A percentile compares a stretch with the other conserved stretches of the same genome.
These are phyloP conservation scores for Stegodyphus dumicola DNA, from an alignment of 1,140 invertebrate species.

Conservation along the genomic window DNA sequence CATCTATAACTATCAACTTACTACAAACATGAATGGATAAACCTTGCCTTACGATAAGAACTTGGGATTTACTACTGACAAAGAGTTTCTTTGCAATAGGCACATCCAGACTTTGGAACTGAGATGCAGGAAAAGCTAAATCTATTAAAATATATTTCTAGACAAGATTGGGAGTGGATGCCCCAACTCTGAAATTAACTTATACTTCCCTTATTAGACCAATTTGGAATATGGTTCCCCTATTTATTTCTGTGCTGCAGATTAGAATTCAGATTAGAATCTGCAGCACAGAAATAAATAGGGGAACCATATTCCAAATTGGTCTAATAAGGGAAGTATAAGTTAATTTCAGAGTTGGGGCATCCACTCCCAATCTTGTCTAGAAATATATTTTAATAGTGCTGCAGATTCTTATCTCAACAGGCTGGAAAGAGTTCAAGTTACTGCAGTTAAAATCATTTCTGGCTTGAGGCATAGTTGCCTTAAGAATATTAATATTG, in stretches of 20 bases:
- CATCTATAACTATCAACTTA: background rate
- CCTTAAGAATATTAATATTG: background rate
- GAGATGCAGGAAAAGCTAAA: background rate
- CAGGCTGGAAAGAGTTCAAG: too few species aligned
- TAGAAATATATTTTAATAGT: background rate
- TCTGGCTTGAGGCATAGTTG: background rate
- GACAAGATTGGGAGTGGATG: background rate
- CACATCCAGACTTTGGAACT: background rate
- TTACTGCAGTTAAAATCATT: background rate
- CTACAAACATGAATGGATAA: background rate
- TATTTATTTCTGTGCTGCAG: background rate
- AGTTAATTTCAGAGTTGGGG: background rate
- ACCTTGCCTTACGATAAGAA: background rate
- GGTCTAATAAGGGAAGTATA: constrained; percentile 5
- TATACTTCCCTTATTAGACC: constrained; percentile 5
- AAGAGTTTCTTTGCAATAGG: background rate
- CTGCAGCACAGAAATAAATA: background rate
- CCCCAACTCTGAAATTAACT: background rate
- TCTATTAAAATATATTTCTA: background rate
- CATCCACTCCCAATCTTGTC: background rate
- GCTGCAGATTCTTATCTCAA: background rate
- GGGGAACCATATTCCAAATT: background rate
- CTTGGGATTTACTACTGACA: background rate
- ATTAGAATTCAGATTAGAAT: background rate
- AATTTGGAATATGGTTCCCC: background rate